Conservation (phyloP, 2,797 vertebrate genomes). For the Anas acuta region DNA sequence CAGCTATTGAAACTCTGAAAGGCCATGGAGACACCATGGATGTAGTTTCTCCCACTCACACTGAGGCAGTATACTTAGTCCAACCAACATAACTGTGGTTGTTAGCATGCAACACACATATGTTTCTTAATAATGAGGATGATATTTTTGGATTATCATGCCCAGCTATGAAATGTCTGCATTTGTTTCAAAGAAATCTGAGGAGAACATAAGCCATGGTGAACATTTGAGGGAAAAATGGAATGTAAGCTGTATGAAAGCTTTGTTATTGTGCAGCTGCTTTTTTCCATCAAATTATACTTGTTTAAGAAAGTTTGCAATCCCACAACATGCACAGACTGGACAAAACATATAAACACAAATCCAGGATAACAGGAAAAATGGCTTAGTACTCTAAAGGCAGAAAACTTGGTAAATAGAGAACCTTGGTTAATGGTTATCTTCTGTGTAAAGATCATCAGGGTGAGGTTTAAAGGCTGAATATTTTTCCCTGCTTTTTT, state of each 20-base stretch:
- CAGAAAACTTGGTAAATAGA: neutral
- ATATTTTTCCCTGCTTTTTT: neutral
- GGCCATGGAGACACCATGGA: rapidly evolving
- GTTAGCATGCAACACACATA: neutral
- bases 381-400: neutral
- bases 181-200: neutral
- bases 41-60: neutral
- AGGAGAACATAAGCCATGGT: neutral
- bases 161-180: neutral
- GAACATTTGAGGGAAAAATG: neutral
- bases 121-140: neutral
- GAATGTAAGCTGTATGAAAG: neutral
- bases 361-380: neutral
- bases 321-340: neutral
- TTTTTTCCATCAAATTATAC: neutral
- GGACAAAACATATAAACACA: neutral
- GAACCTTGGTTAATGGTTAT: neutral
- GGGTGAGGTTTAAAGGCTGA: neutral
- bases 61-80: neutral
- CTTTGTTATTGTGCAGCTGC: neutral
- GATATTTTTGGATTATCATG: slow-evolving; percentile 13
- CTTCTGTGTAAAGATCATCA: neutral
- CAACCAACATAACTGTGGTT: neutral
- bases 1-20: neutral
- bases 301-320: neutral